Conservation (phyloP, 2,113 vertebrate genomes). For the Piaya cayana region DNA sequence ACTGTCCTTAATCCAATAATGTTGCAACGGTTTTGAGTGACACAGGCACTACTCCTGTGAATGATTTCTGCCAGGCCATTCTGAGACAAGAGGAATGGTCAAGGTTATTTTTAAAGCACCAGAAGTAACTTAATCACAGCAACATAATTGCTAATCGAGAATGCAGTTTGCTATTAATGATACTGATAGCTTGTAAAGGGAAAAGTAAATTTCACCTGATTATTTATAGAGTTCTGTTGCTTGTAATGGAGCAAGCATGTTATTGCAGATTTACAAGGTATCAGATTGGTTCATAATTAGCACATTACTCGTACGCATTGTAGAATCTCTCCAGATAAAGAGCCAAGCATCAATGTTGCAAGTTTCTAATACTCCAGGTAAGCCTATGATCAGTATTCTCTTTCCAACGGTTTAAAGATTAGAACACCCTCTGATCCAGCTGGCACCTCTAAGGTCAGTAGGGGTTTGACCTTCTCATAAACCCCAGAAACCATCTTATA, state of each 20-base stretch:
- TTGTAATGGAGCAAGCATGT: neutral
- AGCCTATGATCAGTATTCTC: neutral
- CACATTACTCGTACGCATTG: neutral
- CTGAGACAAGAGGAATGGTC: neutral
- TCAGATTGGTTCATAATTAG: conserved; percentile 4
- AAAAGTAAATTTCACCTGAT: conserved; percentile 40
- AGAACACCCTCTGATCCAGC: neutral
- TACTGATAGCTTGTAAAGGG: conserved; percentile 14
- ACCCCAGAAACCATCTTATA: neutral
- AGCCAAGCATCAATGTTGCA: neutral
- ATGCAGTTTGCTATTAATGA: conserved; percentile 53
- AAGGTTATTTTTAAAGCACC: conserved; percentile 52
- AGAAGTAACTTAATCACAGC: conserved; percentile 27
- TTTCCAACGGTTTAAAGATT: neutral
- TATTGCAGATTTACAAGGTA: conserved; percentile 26
- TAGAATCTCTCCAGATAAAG: neutral
- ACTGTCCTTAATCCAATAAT: conserved; percentile 26
- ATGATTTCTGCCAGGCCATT: conserved; percentile 21
- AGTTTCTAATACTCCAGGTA: neutral
- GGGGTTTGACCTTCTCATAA: neutral
- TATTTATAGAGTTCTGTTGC: conserved; percentile 39
- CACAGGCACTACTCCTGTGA: neutral
- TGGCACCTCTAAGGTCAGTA: neutral
- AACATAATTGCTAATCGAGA: neutral
- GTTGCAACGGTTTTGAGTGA: neutral